Percentiles rank a stretch among this genome's conserved stretches.
These are phyloP conservation scores for Xanthia togata DNA, from an alignment of 2,888 invertebrate species.

Conservation along the genomic window DNA sequence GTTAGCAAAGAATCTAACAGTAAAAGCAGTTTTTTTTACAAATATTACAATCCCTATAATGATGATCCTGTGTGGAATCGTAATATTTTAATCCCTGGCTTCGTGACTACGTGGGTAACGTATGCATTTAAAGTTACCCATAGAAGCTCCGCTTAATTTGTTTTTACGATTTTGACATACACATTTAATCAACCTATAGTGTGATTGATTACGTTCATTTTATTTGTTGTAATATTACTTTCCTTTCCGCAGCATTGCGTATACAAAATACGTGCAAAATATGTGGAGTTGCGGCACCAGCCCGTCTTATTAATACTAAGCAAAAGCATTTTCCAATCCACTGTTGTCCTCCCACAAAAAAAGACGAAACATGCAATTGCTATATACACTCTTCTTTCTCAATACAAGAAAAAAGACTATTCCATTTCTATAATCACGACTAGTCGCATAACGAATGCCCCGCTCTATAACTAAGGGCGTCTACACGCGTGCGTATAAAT, in stretches of 20 bases:
- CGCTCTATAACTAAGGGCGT: constrained; percentile 49
- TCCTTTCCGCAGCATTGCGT: too few relatives aligned
- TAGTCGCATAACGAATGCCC: constrained; percentile 48
- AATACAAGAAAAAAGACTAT: constrained; percentile 2
- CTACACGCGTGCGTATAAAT: constrained; percentile 52
- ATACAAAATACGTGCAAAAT: too few relatives aligned
- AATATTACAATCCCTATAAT: constrained; percentile 38
- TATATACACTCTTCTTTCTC: not conserved
- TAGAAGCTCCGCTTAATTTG: constrained; percentile 8
- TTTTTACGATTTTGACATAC: not conserved
- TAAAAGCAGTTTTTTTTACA: constrained; percentile 21
- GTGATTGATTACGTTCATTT: not conserved
- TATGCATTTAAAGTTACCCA: constrained; percentile 35
- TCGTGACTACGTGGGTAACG: not conserved
- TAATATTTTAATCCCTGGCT: constrained; percentile 58
- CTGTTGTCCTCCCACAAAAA: too few relatives aligned
- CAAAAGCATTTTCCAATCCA: not conserved
- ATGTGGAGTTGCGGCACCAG: too few relatives aligned
- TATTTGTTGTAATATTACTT: not conserved
- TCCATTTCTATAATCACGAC: constrained; percentile 3
- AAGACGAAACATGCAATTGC: not conserved
- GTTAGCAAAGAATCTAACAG: not conserved
- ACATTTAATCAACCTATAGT: not conserved
- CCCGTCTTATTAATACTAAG: too few relatives aligned
- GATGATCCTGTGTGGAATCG: constrained; percentile 50